phyloP scores from a whole-genome alignment of 2,113 vertebrate genomes.

The Poeciliopsis occidentalis region DNA sequence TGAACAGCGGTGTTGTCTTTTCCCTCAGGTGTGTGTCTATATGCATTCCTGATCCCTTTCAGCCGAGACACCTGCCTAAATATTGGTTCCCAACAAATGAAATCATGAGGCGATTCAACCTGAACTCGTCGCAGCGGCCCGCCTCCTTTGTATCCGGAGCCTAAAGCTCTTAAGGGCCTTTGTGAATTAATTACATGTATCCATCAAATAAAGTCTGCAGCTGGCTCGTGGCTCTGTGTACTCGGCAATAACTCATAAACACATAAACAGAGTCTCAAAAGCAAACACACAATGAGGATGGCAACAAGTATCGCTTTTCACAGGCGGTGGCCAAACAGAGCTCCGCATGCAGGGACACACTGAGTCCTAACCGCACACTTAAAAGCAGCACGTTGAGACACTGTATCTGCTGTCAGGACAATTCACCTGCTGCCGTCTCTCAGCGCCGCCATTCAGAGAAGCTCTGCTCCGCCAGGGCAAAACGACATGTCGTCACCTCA shows the following conservation, averaged over 20 bases:
- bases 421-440: slow-evolving; percentile 91
- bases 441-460: slow-evolving; percentile 69
- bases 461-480: slow-evolving; percentile 57
- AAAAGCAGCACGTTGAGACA: slow-evolving; percentile 77
- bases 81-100: slow-evolving; percentile 50
- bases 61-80: slow-evolving; percentile 69
- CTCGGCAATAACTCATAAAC: slow-evolving; percentile 71
- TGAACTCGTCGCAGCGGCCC: slow-evolving; percentile 46
- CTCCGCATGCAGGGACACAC: slow-evolving; percentile 54
- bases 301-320: slow-evolving; percentile 65
- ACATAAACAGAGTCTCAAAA: slow-evolving; percentile 54
- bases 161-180: slow-evolving; percentile 62
- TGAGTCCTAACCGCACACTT: slow-evolving; percentile 60
- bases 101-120: slow-evolving; percentile 55
- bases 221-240: slow-evolving; percentile 73
- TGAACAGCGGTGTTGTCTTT: slow-evolving; percentile 8
- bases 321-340: slow-evolving; percentile 64
- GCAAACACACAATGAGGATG: slow-evolving; percentile 60
- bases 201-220: slow-evolving; percentile 75
- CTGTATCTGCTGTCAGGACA: slow-evolving; percentile 77
- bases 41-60: slow-evolving; percentile 30
- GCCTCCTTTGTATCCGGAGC: slow-evolving; percentile 56
- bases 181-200: slow-evolving; percentile 73
- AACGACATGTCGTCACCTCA: slow-evolving; percentile 83
- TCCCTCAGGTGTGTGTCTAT: background rate